Conservation (phyloP, 2,113 vertebrate species). For the Panthera uncia region DNA sequence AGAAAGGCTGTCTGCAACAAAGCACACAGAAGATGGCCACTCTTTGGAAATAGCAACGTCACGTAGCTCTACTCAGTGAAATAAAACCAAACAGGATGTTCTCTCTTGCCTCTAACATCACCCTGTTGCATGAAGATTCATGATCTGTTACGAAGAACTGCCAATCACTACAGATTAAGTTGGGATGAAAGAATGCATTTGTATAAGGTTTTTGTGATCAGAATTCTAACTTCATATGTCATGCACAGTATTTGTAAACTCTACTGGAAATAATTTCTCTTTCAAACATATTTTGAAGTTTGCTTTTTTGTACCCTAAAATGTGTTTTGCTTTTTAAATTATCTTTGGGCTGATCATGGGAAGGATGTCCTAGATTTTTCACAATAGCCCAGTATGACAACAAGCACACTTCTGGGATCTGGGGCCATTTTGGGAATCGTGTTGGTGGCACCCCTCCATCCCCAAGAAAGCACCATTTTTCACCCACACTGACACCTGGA, state of each 20-base stretch:
- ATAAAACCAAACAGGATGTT: constrained; percentile 1
- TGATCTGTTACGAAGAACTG: neutral
- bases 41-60: constrained; percentile 20
- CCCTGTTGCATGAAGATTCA: constrained; percentile 22
- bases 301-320: neutral
- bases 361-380: constrained; percentile 42
- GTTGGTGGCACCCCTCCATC: neutral
- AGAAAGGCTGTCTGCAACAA: neutral
- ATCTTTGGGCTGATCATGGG: constrained; percentile 4
- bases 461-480: neutral
- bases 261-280: neutral
- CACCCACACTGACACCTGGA: neutral
- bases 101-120: neutral
- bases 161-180: neutral
- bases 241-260: neutral
- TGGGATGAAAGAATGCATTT: neutral
- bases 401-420: neutral
- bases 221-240: neutral
- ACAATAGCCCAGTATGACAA: neutral
- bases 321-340: neutral
- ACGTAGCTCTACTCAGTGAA: neutral
- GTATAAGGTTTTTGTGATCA: neutral
- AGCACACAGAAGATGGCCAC: neutral
- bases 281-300: constrained; percentile 39
- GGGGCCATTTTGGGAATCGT: neutral